A percentile compares a stretch with the other conserved stretches of the same genome.
These are phyloP conservation scores for Muntiacus muntjak DNA, from an alignment of 2,113 vertebrate genomes.

Conservation along the genomic window DNA sequence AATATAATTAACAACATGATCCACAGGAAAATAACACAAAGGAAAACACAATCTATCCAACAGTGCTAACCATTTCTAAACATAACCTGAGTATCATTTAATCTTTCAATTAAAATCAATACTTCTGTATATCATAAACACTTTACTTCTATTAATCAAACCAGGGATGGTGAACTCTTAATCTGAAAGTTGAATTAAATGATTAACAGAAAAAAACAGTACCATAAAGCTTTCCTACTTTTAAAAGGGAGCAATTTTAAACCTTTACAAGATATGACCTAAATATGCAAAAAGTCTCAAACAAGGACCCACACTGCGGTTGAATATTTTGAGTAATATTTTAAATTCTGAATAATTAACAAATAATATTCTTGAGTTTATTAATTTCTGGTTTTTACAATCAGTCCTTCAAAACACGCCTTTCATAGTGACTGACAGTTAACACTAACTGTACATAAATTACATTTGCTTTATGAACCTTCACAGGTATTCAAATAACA, in stretches of 20 bases:
- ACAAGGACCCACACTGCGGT: neutral
- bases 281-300: neutral
- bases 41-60: neutral
- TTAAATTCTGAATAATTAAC: constrained; percentile 1
- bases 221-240: neutral
- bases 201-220: constrained; percentile 21
- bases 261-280: neutral
- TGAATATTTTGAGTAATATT: neutral
- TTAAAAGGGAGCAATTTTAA: neutral
- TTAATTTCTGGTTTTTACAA: neutral
- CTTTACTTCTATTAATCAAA: neutral
- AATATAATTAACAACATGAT: constrained; percentile 21
- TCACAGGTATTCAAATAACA: neutral
- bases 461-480: neutral
- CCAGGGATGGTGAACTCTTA: neutral
- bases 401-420: neutral
- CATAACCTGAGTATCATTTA: neutral
- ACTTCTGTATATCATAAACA: neutral
- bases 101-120: neutral
- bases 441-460: neutral
- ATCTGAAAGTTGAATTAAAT: constrained; percentile 24
- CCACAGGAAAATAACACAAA: neutral
- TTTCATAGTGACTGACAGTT: neutral
- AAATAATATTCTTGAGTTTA: neutral
- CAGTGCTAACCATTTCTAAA: neutral